Percentiles rank a stretch among this genome's conserved stretches.
phyloP scores from a whole-genome alignment of 2,113 vertebrate species.

The Sylvia atricapilla region DNA sequence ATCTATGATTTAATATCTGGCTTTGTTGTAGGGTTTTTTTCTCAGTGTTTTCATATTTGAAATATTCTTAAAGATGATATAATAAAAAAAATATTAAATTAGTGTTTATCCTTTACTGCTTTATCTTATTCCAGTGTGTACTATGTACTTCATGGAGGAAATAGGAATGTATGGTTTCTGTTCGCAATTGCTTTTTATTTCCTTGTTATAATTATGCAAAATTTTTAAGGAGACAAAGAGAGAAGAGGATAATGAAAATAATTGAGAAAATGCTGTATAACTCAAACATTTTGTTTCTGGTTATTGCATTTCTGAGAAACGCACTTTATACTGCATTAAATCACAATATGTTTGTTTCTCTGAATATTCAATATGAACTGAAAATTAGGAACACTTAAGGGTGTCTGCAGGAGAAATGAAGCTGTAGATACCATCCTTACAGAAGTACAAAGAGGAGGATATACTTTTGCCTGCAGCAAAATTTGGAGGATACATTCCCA shows the following conservation, averaged over 20 bases:
- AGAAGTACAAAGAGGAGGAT: background rate
- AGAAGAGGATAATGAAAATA: background rate
- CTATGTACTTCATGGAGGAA: background rate
- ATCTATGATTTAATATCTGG: background rate
- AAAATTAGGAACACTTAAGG: background rate
- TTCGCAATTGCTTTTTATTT: background rate
- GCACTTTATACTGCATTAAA: background rate
- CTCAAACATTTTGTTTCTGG: background rate
- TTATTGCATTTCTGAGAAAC: constrained; percentile 7
- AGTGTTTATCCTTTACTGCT: background rate
- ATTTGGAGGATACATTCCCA: background rate
- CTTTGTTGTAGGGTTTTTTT: background rate
- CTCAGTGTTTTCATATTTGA: background rate
- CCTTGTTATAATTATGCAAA: background rate
- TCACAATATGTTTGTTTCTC: background rate
- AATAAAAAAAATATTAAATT: background rate
- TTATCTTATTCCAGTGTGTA: background rate
- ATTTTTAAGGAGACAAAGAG: background rate
- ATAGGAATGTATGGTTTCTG: background rate
- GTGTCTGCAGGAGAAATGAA: background rate
- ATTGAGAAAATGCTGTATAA: background rate
- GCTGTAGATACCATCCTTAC: background rate
- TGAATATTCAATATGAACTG: background rate
- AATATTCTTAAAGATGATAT: background rate
- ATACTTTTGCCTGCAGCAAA: background rate